Base-by-base conservation (phyloP, 2,888 invertebrate species). In the Hirtodrosophila confusa region DNA sequence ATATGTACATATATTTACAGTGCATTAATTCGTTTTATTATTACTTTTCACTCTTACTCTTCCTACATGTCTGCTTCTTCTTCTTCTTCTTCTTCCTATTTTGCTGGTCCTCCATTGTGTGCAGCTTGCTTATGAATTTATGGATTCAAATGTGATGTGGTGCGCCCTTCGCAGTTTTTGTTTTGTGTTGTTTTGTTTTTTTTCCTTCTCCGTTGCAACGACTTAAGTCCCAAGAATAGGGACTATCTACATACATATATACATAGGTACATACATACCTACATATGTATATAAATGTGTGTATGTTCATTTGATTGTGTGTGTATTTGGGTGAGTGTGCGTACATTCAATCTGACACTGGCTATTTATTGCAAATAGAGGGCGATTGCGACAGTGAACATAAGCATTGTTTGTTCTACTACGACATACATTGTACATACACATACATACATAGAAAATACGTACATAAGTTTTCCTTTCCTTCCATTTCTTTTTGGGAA, bases 1-100 rank as follows among this genome's bases (percentile, higher is more conserved):
- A 45, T 56, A 27, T 6, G 5, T 27, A 31, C 31, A 31, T 9
- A 51, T 62, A 57, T 70, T 65, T 63, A 68, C 68, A 73, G 65
- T 78, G 66, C 66, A 74, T 74, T 74, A 58, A 74, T 76, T 75
- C 66, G 66, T 65, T 74, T 69, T 74, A 74, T 74, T 77, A 74
- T 77, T 77, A 70, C 64, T 70, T 68, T 77, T 75, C 50, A 61
- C 50, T 69, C 56, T 63, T 54, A 47, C 62, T 62, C 53, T 55
- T 58, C 33, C 56, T 54, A 27, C 53, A 43, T 40, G 43, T 54
- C 36, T 55, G 27, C 17, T 51, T 12, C 35, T 9, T 17, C 23
- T 41, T 27, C 33, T 36, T 3, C 12, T 24, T 44, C 11, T 39
- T 45, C 31, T 57, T 61, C 39, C 58, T 48, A 57, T 48, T 58